Evolutionary conservation across 1,140 invertebrate genomes (phyloP).

Genomic region (Drosophila sp.): DNA sequence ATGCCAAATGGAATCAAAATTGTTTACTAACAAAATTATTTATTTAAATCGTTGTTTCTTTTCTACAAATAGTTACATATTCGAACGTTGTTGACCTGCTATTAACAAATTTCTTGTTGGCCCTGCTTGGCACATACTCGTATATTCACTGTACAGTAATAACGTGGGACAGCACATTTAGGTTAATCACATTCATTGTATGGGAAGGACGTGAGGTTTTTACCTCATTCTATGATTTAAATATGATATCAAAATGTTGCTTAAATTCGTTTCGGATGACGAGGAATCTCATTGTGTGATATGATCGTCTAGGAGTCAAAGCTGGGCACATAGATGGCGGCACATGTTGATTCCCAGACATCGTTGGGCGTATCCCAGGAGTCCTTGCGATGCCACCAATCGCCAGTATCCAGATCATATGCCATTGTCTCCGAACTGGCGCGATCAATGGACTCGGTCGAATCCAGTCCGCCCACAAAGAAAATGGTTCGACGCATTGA

Average conservation of each 20-base stretch:
- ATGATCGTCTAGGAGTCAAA: slow-evolving; percentile 70
- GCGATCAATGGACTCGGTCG: slow-evolving; percentile 88
- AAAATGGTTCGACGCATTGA: slow-evolving; percentile 88
- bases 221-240: neutral
- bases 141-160: slow-evolving; percentile 33
- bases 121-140: slow-evolving; percentile 36
- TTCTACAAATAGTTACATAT: slow-evolving; percentile 38
- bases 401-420: slow-evolving; percentile 87
- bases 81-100: slow-evolving; percentile 37
- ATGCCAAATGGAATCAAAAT: neutral
- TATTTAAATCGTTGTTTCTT: slow-evolving; percentile 33
- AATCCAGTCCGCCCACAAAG: slow-evolving; percentile 90
- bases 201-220: neutral
- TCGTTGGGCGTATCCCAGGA: slow-evolving; percentile 87
- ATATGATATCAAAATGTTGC: neutral
- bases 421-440: slow-evolving; percentile 88
- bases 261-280: slow-evolving; percentile 64
- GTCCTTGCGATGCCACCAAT: slow-evolving; percentile 86
- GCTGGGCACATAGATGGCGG: slow-evolving; percentile 88
- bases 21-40: slow-evolving; percentile 28
- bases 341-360: slow-evolving; percentile 89
- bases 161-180: slow-evolving; percentile 16
- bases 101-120: slow-evolving; percentile 41
- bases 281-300: slow-evolving; percentile 85
- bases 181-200: slow-evolving; percentile 44